Percentiles rank a stretch among this genome's conserved stretches.
phyloP scores from a whole-genome alignment of 2,113 vertebrate genomes.

The Petroica traversi region DNA sequence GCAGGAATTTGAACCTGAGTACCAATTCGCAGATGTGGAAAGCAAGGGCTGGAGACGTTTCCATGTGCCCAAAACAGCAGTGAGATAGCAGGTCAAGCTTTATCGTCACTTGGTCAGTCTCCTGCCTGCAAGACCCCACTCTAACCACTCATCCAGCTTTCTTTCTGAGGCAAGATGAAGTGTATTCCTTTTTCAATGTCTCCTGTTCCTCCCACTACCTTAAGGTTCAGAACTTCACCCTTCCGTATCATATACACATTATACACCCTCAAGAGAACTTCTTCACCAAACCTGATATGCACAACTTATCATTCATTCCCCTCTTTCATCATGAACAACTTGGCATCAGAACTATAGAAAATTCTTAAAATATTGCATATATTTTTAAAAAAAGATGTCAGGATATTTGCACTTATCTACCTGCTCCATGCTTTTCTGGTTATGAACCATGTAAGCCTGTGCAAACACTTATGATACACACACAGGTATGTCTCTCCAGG shows the following conservation, averaged over 20 bases:
- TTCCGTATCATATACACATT: neutral
- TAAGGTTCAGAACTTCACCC: neutral
- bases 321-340: neutral
- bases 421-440: slow-evolving; percentile 35
- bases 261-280: slow-evolving; percentile 4
- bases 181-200: neutral
- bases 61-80: neutral
- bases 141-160: neutral
- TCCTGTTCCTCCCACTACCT: slow-evolving; percentile 3
- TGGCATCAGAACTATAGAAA: slow-evolving; percentile 50
- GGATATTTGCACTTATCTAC: slow-evolving; percentile 56
- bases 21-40: neutral
- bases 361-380: slow-evolving; percentile 61
- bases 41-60: neutral
- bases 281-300: neutral
- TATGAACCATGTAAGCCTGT: slow-evolving; percentile 41
- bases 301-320: neutral
- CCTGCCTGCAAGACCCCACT: neutral
- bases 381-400: slow-evolving; percentile 23
- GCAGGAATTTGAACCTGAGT: neutral
- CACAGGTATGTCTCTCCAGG: slow-evolving; percentile 11
- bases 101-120: neutral
- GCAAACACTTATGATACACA: slow-evolving; percentile 48
- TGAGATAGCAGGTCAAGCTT: neutral
- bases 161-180: neutral